Base-by-base conservation (phyloP, 2,888 invertebrate species). In the Phortica okadai region DNA sequence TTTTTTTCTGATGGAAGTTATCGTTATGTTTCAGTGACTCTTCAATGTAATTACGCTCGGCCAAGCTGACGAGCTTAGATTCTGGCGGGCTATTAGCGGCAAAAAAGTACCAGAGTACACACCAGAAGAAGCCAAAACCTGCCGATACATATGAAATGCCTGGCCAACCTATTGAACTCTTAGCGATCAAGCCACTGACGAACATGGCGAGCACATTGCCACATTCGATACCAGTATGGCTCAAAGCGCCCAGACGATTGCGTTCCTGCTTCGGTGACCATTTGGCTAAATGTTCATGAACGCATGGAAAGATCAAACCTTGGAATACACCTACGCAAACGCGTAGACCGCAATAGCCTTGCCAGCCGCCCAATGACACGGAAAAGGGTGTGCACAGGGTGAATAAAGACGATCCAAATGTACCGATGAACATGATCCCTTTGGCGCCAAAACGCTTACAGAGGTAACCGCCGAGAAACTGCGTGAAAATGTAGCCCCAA, bases 401-500 rank as follows among this genome's bases (percentile, higher is more conserved):
- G 21, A 95, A 90, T 0, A 95, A 42, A 0, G 95, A 93, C 44
- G 94, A 94, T 14, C 2, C 95, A 92, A 81, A 94, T 93, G 94
- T 92, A 0, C 94, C 93, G 0, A 92, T 85, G 0, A 92, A 90
- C 5, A 94, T 90, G 0, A 96, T 90, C 44, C 92, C 92, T 77
- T 94, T 94, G 0, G 95, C 94, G 0, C 96, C 96, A 86, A 94
- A 94, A 10, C 92, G 92, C 79, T 94, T 94, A 76, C 88, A 86
- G 67, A 97, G 90, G 82, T 94, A 93, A 0, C 95, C 95, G 0
- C 94, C 94, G 0, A 94, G 94, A 16, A 94, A 89, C 79, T 93
- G 92, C 80, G 93, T 92, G 14, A 95, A 78, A 1, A 95, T 92
- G 84, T 96, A 96, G 11, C 96, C 96, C 95, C 95, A 95, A 90